These are phyloP conservation scores for Drosophila neonasuta DNA, from an alignment of 2,888 invertebrate species.

Conservation along the genomic window DNA sequence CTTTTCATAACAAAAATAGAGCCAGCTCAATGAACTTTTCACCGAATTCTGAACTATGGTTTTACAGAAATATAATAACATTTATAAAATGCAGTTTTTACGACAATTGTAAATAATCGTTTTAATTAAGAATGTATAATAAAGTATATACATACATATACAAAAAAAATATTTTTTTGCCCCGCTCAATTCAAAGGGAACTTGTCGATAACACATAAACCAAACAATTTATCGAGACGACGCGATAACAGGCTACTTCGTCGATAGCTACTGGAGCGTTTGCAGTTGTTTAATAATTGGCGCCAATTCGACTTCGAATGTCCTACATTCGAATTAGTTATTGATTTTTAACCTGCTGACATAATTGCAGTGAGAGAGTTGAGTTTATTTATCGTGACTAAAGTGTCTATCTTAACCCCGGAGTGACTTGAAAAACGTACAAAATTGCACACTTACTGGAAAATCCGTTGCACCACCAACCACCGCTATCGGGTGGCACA, in stretches of 20 bases:
- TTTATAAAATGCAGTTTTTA: no score
- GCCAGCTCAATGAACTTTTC: no score
- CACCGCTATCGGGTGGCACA: slow-evolving; percentile 66
- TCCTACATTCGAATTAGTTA: slow-evolving; percentile 61
- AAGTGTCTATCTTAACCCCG: slow-evolving; percentile 17
- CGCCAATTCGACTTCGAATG: slow-evolving; percentile 67
- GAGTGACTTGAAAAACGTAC: slow-evolving; percentile 55
- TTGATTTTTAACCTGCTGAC: slow-evolving; percentile 69
- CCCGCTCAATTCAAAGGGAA: neutral
- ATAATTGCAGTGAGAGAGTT: slow-evolving; percentile 52
- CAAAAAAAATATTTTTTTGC: no score
- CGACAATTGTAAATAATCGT: no score
- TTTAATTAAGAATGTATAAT: no score
- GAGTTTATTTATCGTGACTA: slow-evolving; percentile 52
- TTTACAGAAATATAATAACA: no score
- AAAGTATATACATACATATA: no score
- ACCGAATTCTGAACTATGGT: no score
- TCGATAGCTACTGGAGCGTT: neutral
- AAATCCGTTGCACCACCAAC: slow-evolving; percentile 78
- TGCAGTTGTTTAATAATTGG: slow-evolving; percentile 55
- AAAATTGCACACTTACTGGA: slow-evolving; percentile 81
- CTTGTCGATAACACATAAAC: neutral
- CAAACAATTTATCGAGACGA: neutral
- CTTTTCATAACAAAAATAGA: no score
- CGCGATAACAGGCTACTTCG: neutral